Base-by-base conservation (phyloP, 2,113 vertebrate species). In the Brachirus orientalis region DNA sequence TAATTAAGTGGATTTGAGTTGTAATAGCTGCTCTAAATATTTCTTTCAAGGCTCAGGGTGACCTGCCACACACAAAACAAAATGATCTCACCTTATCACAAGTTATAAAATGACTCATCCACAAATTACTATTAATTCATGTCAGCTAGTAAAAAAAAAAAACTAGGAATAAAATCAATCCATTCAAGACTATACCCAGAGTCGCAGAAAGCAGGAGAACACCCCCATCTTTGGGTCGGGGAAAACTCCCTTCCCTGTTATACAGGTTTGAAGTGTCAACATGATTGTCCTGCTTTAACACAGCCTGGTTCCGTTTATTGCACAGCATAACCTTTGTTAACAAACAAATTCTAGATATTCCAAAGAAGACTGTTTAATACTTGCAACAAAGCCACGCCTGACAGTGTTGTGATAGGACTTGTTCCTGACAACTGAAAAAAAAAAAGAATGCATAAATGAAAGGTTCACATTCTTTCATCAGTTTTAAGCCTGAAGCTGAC, bases 171-270 rank as follows among this genome's bases (percentile, higher is more conserved):
- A 7, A 38, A 56, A 57, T 33, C 1, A 38, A 37, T 7, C 20
- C 20, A 45, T 44, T 40, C 8, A 64, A 16, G 45, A 48, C 19
- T 7, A 44, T 28, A 66, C 72, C 66, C 54, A 33, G n/a, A n/a
- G n/a, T n/a, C 61, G 43, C 50, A 51, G 17, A 20, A 43, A 60
- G 36, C 10, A 35, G 22, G 22, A 33, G 1, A 18, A 38, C n/a
- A 40, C 11, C 16, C 36, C 41, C 38, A 10, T 35, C 11, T 6
- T 19, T 22, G 18, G 13, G 52, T 40, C 46, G 38, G 40, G 44
- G 41, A 59, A 36, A 41, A 3, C 4, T 10, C 16, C 7, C 33
- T 8, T 10, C 38, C 45, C 22, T n/a, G 18, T 54, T 70, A 9
- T 28, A 37, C 51, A 43, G 43, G 38, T 82, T 63, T 12, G 33